Evolutionary conservation across 1,140 invertebrate species (phyloP), one percentile per base, ranked within the genome.

Genomic region (Amyelois transitella): DNA sequence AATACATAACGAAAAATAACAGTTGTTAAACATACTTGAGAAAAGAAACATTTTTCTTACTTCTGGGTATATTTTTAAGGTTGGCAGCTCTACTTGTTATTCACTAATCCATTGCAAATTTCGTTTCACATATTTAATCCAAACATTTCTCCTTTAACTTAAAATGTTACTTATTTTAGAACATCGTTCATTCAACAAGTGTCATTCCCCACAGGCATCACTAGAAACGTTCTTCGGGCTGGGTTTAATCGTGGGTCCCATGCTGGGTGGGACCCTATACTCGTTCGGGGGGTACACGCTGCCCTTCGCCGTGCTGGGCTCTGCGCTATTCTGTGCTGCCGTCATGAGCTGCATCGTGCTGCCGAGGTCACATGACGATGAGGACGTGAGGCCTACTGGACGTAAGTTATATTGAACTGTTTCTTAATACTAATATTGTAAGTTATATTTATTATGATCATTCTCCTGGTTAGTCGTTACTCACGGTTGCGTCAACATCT

Each of bases 171-270:
- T 51, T 50, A n/a, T 53, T 28, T 49, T 7, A 12, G 48, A 14
- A n/a, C n/a, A n/a, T n/a, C n/a, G n/a, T n/a, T n/a, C n/a, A n/a
- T n/a, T n/a, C n/a, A n/a, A n/a, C n/a, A n/a, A n/a, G n/a, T n/a
- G n/a, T n/a, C n/a, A 47, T 14, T 55, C 4, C 55, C 89, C 88
- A 38, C 77, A 95, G 94, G 94, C 94, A 1, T 92, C 93, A 0
- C 80, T 98, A 59, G 96, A 98, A 84, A 97, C 96, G 0, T 97
- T 96, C 77, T 96, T 96, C 76, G 96, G 96, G 0, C 78, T 98
- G 0, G 96, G 96, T 0, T 90, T 96, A 14, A 97, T 97, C 51
- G 93, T 95, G 4, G 96, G 96, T 0, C 96, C 96, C 0, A 95
- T 95, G 0, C 90, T 97, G 4, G 96, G 96, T 0, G 96, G 96